phyloP scores from a whole-genome alignment of 2,888 invertebrate genomes.

The Pristionchus maxplancki region DNA sequence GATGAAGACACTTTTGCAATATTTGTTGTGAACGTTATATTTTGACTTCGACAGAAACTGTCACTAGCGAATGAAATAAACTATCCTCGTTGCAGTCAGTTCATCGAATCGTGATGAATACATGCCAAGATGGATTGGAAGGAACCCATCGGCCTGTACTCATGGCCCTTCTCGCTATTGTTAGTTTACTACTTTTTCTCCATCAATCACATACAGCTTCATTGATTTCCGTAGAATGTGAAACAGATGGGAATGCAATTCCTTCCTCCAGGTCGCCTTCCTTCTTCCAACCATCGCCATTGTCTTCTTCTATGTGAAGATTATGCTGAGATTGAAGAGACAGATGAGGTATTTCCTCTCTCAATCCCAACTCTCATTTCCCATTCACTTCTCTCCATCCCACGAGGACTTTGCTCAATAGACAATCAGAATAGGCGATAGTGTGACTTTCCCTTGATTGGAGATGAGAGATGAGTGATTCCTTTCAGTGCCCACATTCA shows the following conservation, averaged over 20 bases:
- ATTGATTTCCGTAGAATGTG: neutral
- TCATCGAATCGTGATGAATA: slow-evolving; percentile 44
- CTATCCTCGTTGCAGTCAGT: slow-evolving; percentile 24
- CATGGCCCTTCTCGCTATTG: slow-evolving; percentile 40
- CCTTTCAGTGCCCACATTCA: slow-evolving; percentile 56
- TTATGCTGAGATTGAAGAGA: slow-evolving; percentile 60
- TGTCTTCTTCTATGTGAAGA: slow-evolving; percentile 65
- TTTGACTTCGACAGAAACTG: no score
- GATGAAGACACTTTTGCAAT: neutral
- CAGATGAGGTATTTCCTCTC: slow-evolving; percentile 58
- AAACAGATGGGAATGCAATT: neutral
- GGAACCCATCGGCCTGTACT: slow-evolving; percentile 52
- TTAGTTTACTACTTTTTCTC: slow-evolving; percentile 7
- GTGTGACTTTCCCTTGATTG: slow-evolving; percentile 28
- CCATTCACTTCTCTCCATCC: neutral
- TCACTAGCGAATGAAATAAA: no score
- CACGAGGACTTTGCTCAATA: neutral
- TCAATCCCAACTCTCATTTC: neutral
- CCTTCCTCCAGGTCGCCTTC: slow-evolving; percentile 56
- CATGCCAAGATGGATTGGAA: slow-evolving; percentile 65
- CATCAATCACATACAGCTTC: neutral
- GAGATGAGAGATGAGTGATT: neutral
- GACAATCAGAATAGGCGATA: neutral
- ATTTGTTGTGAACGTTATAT: no score
- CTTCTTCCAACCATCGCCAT: slow-evolving; percentile 64